Evolutionary conservation across 2,797 vertebrate genomes (phyloP).

Genomic region (Bufotes viridis): DNA sequence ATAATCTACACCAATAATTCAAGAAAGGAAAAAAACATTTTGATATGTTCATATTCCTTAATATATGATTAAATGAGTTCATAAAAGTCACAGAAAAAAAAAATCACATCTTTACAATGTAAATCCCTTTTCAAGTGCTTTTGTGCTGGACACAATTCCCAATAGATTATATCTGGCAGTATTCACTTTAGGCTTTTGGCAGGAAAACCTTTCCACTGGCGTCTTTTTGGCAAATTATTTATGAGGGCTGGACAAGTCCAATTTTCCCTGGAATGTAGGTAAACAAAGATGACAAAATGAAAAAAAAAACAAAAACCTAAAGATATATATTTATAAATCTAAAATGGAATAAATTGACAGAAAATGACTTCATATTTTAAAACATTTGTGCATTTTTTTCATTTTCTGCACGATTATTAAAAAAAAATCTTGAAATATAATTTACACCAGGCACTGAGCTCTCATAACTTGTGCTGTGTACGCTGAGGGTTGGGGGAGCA

Average conservation of each 20-base stretch:
- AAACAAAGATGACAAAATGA: constrained; percentile 60
- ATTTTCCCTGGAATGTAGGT: constrained; percentile 64
- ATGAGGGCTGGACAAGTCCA: constrained; percentile 50
- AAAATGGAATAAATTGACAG: background rate
- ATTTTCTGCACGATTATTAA: background rate
- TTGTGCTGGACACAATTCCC: constrained; percentile 8
- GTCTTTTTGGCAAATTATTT: constrained; percentile 16
- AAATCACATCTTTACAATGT: constrained; percentile 1
- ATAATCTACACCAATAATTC: background rate
- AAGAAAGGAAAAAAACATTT: background rate
- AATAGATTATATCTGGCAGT: constrained; percentile 12
- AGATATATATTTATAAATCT: background rate
- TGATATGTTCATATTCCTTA: background rate
- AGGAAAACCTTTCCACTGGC: constrained; percentile 31
- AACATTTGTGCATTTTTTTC: background rate
- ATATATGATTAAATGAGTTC: constrained; percentile 23
- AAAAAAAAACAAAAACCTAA: background rate
- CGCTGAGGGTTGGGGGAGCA: too few species aligned
- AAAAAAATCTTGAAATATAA: too few species aligned
- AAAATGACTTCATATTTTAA: background rate
- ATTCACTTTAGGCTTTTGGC: constrained; percentile 29
- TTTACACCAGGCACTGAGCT: too few species aligned
- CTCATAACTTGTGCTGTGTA: too few species aligned
- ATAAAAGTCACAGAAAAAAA: constrained; percentile 12
- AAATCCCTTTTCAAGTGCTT: constrained; percentile 25